phyloP scores from a whole-genome alignment of 2,888 invertebrate genomes.

The Kuschelorhynchus macadamiae region DNA sequence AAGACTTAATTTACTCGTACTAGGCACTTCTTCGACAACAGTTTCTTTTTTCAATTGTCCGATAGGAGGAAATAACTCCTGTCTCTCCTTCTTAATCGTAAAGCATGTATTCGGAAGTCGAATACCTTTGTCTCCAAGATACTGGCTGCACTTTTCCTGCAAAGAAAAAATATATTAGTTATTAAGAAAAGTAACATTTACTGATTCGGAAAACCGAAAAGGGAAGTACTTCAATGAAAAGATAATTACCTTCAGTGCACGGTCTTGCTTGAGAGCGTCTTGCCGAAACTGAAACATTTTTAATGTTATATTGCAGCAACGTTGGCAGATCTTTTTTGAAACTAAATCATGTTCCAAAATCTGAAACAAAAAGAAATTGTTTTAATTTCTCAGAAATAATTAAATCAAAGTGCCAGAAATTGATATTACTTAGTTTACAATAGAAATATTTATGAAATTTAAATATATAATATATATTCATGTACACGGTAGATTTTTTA shows the following conservation, averaged over 20 bases:
- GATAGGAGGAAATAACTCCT: not conserved
- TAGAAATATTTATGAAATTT: too few species aligned
- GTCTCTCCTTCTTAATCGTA: conserved; percentile 34
- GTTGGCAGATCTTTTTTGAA: conserved; percentile 57
- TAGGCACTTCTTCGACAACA: not conserved
- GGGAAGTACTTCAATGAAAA: not conserved
- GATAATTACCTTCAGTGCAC: conserved; percentile 56
- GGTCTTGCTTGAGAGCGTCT: conserved; percentile 55
- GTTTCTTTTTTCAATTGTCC: conserved; percentile 21
- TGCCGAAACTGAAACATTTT: conserved; percentile 59
- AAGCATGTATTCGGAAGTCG: conserved; percentile 33
- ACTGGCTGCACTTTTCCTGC: conserved; percentile 44
- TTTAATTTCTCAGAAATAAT: not conserved
- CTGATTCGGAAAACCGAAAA: not conserved
- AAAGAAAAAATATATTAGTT: conserved; percentile 32
- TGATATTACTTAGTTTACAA: too few species aligned
- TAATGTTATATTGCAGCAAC: conserved; percentile 57
- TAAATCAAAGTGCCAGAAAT: too few species aligned
- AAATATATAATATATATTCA: too few species aligned
- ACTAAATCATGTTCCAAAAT: conserved; percentile 53
- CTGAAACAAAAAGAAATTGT: conserved; percentile 31
- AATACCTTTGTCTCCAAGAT: conserved; percentile 28
- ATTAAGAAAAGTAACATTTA: not conserved
- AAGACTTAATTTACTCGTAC: conserved; percentile 12
- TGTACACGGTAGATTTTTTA: too few species aligned